A percentile compares a stretch with the other conserved stretches of the same genome.
Conservation (phyloP, 2,888 invertebrate species). For the Protophormia terraenovae region DNA sequence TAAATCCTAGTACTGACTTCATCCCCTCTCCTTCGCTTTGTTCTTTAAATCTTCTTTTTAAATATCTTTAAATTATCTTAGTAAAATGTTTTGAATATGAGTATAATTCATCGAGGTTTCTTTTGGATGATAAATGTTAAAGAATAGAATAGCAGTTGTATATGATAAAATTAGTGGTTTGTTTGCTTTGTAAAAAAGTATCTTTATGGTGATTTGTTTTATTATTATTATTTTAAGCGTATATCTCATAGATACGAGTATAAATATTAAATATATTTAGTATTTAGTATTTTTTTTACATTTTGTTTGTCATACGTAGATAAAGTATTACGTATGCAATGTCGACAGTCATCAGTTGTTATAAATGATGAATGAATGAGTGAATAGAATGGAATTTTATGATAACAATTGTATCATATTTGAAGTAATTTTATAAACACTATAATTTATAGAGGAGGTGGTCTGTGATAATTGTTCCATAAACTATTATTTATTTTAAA, state of each 20-base stretch:
- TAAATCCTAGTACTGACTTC: background rate
- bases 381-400: conserved; percentile 23
- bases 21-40: background rate
- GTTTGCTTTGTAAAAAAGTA: background rate
- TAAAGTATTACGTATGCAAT: background rate
- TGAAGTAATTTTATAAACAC: background rate
- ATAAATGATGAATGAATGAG: conserved; percentile 14
- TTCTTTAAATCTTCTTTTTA: background rate
- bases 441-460: background rate
- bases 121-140: background rate
- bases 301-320: background rate
- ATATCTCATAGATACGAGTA: background rate
- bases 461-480: too few species aligned
- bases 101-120: background rate
- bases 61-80: background rate
- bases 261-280: background rate
- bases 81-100: conserved; percentile 7
- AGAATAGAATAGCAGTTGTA: background rate
- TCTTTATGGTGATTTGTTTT: too few species aligned
- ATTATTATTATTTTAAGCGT: background rate
- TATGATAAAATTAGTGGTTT: background rate
- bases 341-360: background rate
- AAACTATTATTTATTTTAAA: too few species aligned
- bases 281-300: background rate
- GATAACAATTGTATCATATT: background rate